Evolutionary conservation across 2,888 invertebrate species (phyloP), one percentile per base, ranked within the genome.

Genomic region (Xiphydria camelus): DNA sequence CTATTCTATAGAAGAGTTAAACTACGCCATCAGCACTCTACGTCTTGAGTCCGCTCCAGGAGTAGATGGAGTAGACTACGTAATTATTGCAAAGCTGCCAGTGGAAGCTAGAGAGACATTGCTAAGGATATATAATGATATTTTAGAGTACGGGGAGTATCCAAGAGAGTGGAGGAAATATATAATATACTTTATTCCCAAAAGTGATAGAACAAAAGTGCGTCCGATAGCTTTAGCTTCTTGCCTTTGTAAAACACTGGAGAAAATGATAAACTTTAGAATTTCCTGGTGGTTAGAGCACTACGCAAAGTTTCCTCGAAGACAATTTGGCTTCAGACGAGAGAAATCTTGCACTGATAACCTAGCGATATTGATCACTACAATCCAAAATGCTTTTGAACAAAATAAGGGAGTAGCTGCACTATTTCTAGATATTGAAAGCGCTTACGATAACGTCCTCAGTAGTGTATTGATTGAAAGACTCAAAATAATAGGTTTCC

Each of bases 41-140:
- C n/a, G n/a, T n/a, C n/a, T n/a, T n/a, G n/a, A 36, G 4, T 51
- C 51, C 2, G 41, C 49, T 6, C 36, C 49, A 3, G 44, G 47
- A 3, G 9, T 35, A 6, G 47, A 49, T 25, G n/a, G 19, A 2
- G 49, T 49, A 19, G 47, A 49, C 10, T 49, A 52, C 6, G 1
- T 33, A 1, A 33, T 47, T 10, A 44, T 49, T 18, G 32, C 39
- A 5, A 4, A 29, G 2, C 21, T 47, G 2, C 33, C 34, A 6
- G 12, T 3, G 1, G 23, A 22, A n/a, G 37, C n/a, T n/a, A n/a
- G n/a, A n/a, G n/a, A 18, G 0, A 1, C 39, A 1, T 5, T 49
- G 1, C 19, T 43, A 10, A 20, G 43, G 2, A 5, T 49, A 7
- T 49, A 34, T 12, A 49, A 49, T 5, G 41, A 47, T n/a, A 32